A percentile compares a stretch with the other conserved stretches of the same genome.
phyloP scores from a whole-genome alignment of 2,888 invertebrate genomes.

The Lycia hirtaria region DNA sequence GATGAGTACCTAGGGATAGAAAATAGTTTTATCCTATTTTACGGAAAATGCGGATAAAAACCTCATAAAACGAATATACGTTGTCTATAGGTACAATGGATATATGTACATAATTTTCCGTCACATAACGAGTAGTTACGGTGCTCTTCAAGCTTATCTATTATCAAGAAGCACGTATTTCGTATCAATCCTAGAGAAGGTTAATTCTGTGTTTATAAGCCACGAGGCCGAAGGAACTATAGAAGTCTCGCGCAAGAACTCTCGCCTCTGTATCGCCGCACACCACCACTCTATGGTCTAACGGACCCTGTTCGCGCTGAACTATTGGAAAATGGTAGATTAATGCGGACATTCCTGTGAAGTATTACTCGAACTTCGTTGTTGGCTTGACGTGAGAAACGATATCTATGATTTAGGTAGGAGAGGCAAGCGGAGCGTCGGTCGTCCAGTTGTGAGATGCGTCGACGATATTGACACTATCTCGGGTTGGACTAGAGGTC shows the following conservation, averaged over 20 bases:
- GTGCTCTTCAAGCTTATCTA: neutral
- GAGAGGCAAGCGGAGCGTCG: no score
- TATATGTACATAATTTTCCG: neutral
- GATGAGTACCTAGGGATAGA: no score
- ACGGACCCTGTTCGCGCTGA: slow-evolving; percentile 56
- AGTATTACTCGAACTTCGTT: neutral
- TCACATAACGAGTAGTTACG: neutral
- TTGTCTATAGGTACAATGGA: no score
- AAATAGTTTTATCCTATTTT: no score
- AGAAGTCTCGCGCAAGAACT: neutral
- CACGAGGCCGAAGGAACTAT: slow-evolving; percentile 55
- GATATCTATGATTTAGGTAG: no score
- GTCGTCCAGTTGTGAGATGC: no score
- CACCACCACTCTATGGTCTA: slow-evolving; percentile 62
- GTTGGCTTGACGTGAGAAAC: neutral
- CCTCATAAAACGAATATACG: no score
- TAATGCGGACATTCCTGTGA: slow-evolving; percentile 31
- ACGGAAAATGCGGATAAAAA: no score
- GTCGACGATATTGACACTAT: no score
- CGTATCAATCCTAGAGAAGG: slow-evolving; percentile 51
- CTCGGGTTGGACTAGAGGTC: no score
- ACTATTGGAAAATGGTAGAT: slow-evolving; percentile 38
- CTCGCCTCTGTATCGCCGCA: slow-evolving; percentile 69
- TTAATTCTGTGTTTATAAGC: slow-evolving; percentile 74
- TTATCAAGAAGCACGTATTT: neutral